A percentile compares a stretch with the other conserved stretches of the same genome.
Conservation (phyloP, 2,888 invertebrate genomes). For the Orchesellides sinensis region DNA sequence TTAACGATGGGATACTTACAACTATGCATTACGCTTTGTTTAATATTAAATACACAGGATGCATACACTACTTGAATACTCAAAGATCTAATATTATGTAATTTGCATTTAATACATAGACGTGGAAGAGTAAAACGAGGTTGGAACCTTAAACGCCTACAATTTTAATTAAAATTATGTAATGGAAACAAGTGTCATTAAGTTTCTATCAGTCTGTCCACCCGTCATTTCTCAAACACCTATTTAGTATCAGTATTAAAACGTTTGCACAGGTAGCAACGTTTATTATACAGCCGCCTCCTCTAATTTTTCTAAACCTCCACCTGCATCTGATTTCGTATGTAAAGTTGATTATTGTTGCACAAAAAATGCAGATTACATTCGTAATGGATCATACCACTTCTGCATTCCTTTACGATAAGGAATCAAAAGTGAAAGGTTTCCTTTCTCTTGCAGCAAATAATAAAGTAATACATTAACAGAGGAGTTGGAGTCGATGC, state of each 20-base stretch:
- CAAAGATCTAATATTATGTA: too few relatives aligned
- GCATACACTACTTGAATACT: too few relatives aligned
- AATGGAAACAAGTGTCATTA: too few relatives aligned
- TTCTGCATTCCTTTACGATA: neutral
- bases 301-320: neutral
- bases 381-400: neutral
- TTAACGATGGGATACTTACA: too few relatives aligned
- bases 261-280: too few relatives aligned
- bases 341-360: neutral
- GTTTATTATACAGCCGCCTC: too few relatives aligned
- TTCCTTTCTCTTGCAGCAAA: neutral
- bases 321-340: neutral
- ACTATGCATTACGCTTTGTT: too few relatives aligned
- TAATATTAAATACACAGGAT: too few relatives aligned
- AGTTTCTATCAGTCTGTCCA: too few relatives aligned
- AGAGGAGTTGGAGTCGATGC: conserved; percentile 6
- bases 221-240: too few relatives aligned
- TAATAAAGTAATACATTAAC: neutral
- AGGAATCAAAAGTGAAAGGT: conserved; percentile 18
- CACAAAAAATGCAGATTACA: neutral
- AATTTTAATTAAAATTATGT: conserved; percentile 3
- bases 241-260: too few relatives aligned
- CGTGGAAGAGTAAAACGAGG: neutral
- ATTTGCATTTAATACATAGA: too few relatives aligned
- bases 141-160: neutral